A percentile compares a stretch with the other conserved stretches of the same genome.
Conservation (phyloP, 1,140 invertebrate species). For the Brachionus koreanus region DNA sequence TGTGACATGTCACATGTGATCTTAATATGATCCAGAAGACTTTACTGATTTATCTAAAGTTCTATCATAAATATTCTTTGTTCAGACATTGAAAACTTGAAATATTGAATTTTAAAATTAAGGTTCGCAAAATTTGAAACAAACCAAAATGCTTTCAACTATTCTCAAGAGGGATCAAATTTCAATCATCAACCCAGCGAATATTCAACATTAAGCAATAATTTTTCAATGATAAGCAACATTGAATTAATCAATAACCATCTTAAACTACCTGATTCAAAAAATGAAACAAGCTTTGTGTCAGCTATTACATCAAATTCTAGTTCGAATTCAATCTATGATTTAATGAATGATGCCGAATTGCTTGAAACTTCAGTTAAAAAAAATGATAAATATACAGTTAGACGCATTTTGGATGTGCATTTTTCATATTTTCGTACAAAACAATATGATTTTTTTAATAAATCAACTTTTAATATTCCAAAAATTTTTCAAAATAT, state of each 20-base stretch:
- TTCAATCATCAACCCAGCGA: background rate
- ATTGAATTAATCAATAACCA: background rate
- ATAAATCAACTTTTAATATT: background rate
- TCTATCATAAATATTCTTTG: background rate
- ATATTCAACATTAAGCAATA: background rate
- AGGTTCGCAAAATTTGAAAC: background rate
- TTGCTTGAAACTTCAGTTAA: background rate
- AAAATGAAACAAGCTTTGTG: background rate
- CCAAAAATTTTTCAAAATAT: slow-evolving; percentile 37
- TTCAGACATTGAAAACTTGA: background rate
- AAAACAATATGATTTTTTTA: background rate
- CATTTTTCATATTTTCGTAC: slow-evolving; percentile 36
- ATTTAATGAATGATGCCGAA: slow-evolving; percentile 25
- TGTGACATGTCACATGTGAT: too few species aligned
- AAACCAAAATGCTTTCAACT: background rate
- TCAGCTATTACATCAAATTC: background rate
- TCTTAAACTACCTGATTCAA: background rate
- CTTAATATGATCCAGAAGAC: too few species aligned
- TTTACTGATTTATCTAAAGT: background rate
- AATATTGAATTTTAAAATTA: background rate
- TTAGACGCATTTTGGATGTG: slow-evolving; percentile 26
- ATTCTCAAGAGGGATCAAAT: background rate
- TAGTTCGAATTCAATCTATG: background rate
- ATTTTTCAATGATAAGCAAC: background rate
- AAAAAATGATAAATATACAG: slow-evolving; percentile 37